Evolutionary conservation across 1,140 invertebrate species (phyloP), one percentile per base, ranked within the genome.

Genomic region (Parasteatoda tepidariorum): DNA sequence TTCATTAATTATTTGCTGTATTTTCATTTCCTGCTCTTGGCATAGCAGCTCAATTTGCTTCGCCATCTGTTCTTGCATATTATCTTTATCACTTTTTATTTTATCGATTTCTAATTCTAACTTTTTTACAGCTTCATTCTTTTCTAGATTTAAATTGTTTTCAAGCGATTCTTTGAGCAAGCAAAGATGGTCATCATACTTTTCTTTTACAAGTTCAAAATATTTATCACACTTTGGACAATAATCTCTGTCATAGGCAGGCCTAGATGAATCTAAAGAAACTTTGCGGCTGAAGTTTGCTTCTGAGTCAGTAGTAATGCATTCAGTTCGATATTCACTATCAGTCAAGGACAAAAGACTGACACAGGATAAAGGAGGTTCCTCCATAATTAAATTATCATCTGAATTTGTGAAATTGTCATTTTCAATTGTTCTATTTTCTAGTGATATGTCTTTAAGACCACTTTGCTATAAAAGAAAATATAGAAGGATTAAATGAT

Each of bases 331-430:
- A 34, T 71, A 82, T 30, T 82, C 78, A 62, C 78, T 82, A 24
- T 82, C 78, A 22, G 78, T 82, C 22, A 82, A 34, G 18, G 78
- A 82, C 7, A 79, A 15, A 34, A 82, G 78, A 62, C 78, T 82
- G 24, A 82, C 31, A 30, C 78, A 61, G 48, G 78, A 82, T 41
- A 79, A 41, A 15, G 78, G 78, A 15, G 67, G 55, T 15, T 82
- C 78, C 48, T 82, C 78, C 28, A 70, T 4, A 3, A 82, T 30
- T 28, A 82, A 24, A 30, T 82, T 82, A 9, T 82, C 78, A 28
- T 82, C 78, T 18, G 59, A 78, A 22, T 66, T 78, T 26, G 28
- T 57, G 3, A 82, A 48, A 7, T 41, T 82, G 26, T 82, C 78
- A 18, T 41, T 48, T 38, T 82, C 78, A 28, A 82, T 30, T 11